phyloP scores from a whole-genome alignment of 2,113 vertebrate species.

The Pachyramphus minor region DNA sequence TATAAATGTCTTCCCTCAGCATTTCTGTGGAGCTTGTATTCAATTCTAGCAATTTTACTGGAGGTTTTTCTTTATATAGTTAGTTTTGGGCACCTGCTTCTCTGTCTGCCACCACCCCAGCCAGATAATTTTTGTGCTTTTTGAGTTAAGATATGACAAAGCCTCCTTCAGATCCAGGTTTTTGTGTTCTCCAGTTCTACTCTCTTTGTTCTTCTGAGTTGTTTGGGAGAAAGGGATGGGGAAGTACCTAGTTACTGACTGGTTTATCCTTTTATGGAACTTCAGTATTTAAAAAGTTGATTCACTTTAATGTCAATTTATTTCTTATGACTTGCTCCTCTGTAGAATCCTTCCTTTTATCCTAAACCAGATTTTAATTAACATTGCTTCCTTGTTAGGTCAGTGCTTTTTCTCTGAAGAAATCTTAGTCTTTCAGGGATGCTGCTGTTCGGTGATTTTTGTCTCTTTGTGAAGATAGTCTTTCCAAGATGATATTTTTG shows the following conservation, averaged over 20 bases:
- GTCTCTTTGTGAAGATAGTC: not conserved
- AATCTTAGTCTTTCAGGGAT: not conserved
- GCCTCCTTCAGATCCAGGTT: not conserved
- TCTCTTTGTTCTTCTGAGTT: not conserved
- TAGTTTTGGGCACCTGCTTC: not conserved
- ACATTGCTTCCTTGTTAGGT: not conserved
- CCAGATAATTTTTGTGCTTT: not conserved
- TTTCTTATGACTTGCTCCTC: not conserved
- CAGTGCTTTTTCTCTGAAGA: not conserved
- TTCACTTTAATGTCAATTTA: not conserved
- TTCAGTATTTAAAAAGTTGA: not conserved
- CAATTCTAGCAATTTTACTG: not conserved
- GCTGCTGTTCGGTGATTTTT: not conserved
- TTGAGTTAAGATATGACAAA: not conserved
- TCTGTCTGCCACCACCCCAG: not conserved
- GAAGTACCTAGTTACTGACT: not conserved
- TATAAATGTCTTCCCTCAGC: not conserved
- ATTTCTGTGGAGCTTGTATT: not conserved
- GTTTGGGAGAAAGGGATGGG: no score
- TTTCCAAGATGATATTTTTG: not conserved
- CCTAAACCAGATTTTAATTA: not conserved
- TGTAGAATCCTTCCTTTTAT: not conserved
- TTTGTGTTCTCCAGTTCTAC: not conserved
- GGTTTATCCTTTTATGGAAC: not conserved
- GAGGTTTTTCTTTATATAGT: not conserved